Evolutionary conservation across 2,113 vertebrate genomes (phyloP), one percentile per base, ranked within the genome.

Genomic region (Salvelinus namaycush): DNA sequence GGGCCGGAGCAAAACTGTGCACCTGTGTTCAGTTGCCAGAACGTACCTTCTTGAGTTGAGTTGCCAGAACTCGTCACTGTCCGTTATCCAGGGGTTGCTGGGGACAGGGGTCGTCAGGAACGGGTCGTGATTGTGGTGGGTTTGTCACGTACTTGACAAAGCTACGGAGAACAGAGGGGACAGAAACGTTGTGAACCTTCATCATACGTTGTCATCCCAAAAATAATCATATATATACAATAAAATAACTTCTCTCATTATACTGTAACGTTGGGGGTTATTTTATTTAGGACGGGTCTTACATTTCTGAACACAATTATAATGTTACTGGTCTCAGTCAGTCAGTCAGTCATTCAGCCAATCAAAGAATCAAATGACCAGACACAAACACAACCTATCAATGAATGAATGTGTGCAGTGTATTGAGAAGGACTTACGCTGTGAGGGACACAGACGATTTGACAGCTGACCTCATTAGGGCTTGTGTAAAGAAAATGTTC

Each of bases 391-490:
- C 24, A 24, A 24, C 24, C 24, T 24, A 24, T 24, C 24, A 51
- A 51, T 51, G 3, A 51, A 51, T 51, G 0, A 24, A 24, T 24
- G 0, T 1, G 16, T 4, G 12, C 3, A 54, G 14, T 54, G 13
- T 4, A 18, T 54, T 11, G 39, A 49, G 12, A 79, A 57, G 26
- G 76, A 93, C 98, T 90, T 94, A 99, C 98, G 95, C 97, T 93
- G 94, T 95, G 0, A 99, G 88, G 18, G 98, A 99, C 83, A 99
- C 97, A 0, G 97, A 96, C 7, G 97, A 98, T 86, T 99, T 99
- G 84, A 98, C 96, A 48, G 94, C 96, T 82, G 97, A 93, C 89
- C 96, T 97, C 95, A 95, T 89, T 54, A 99, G 89, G 68, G 95
- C 93, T 87, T 97, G 97, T 73, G 97, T 95, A 66, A 94, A 94